Base-by-base conservation (phyloP, 2,888 invertebrate genomes). In the Dasypogon diadema region DNA sequence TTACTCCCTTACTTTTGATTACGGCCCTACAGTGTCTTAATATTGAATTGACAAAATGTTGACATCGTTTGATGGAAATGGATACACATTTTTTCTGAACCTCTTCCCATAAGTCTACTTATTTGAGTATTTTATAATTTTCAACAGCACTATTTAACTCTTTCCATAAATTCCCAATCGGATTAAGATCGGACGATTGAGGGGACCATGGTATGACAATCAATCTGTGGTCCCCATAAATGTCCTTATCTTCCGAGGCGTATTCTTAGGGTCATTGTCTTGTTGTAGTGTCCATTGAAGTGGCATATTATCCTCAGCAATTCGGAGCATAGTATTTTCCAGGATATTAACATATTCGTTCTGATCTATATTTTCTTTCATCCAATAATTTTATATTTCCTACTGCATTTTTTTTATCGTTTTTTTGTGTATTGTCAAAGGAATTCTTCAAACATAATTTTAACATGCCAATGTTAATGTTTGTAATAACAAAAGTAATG, bases 251-350 rank as follows among this genome's bases (percentile, higher is more conserved):
- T 10, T 30, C 34, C 34, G 34, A 30, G 0, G 10, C 10, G 34
- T 30, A 30, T 30, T 0, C 10, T 30, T 30, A 1, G 34, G 34
- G 10, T 30, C 1, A 30, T 30, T 30, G 1, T 30, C 1, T 30
- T 30, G 34, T 30, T 30, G 1, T 30, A 30, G 10, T 30, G 34
- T 30, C 34, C 34, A 30, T 74, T 46, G n/a, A 2, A 24, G 14
- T 14, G 48, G 74, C 14, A 65, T 54, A 65, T 51, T 63, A 65
- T 63, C 63, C 34, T 12, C 51, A 30, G 48, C n/a, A 16, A 12
- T 51, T 10, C 21, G 2, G 22, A 55, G n/a, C 48, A 34, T 37
- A 30, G 42, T 60, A 12, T 37, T 54, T 51, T 55, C 55, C 8
- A 48, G 1, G 5, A 30, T 30, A 30, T 30, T 1, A 30, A 30